These are phyloP conservation scores for Sebastes cheni DNA, from an alignment of 2,797 vertebrate genomes.

Conservation along the genomic window DNA sequence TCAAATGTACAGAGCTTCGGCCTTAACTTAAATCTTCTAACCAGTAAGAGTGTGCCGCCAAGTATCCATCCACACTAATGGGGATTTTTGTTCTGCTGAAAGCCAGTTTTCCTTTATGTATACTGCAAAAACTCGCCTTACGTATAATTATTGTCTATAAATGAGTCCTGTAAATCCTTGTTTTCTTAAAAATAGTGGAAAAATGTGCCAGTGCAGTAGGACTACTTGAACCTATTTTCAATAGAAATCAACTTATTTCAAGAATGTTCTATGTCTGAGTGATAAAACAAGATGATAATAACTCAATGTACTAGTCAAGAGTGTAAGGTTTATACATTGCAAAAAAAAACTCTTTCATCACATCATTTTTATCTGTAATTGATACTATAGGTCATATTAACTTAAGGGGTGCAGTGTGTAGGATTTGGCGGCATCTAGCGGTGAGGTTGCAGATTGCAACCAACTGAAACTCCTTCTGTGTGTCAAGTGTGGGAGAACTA, in stretches of 20 bases:
- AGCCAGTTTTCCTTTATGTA: background rate
- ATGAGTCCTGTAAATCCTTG: background rate
- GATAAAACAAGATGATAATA: background rate
- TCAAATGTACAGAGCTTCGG: constrained; percentile 15
- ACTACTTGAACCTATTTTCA: background rate
- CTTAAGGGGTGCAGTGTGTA: background rate
- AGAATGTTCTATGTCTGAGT: background rate
- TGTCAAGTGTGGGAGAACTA: too few species aligned
- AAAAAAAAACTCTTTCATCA: too few species aligned
- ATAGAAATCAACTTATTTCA: background rate
- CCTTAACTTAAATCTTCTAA: background rate
- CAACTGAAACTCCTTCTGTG: too few species aligned
- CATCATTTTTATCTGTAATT: background rate
- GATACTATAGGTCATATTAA: background rate
- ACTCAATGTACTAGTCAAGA: background rate
- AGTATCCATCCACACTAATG: background rate
- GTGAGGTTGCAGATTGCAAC: too few species aligned
- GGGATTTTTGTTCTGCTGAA: background rate
- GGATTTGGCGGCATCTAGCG: too few species aligned
- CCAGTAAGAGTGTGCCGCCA: background rate
- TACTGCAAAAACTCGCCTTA: background rate
- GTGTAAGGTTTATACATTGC: background rate
- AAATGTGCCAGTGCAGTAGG: background rate
- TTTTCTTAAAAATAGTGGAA: background rate
- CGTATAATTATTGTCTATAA: background rate